Evolutionary conservation across 2,797 vertebrate genomes (phyloP).

Genomic region (Hyperoplus lanceolatus): DNA sequence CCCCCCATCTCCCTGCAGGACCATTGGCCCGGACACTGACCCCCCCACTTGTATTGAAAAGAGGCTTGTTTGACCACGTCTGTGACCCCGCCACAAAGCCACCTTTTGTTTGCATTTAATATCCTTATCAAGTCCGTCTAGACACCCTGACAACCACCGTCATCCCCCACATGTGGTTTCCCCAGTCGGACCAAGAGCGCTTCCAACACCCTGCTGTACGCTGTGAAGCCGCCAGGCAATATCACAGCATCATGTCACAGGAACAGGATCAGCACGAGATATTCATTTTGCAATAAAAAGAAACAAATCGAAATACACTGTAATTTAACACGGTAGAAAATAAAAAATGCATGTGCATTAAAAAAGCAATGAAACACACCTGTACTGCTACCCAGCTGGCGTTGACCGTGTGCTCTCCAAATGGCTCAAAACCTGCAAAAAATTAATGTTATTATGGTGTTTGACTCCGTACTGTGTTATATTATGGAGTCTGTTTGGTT

Average conservation of each 20-base stretch:
- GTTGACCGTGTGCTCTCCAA: constrained; percentile 94
- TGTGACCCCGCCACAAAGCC: constrained; percentile 87
- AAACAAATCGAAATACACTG: no score
- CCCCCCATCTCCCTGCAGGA: constrained; percentile 60
- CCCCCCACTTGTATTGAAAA: constrained; percentile 77
- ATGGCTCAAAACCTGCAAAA: constrained; percentile 94
- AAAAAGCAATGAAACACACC: constrained; percentile 80
- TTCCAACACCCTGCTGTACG: constrained; percentile 4
- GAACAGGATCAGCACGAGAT: background rate
- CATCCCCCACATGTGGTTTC: constrained; percentile 60
- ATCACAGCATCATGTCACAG: constrained; percentile 19
- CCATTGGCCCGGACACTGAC: constrained; percentile 70
- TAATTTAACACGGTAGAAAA: background rate
- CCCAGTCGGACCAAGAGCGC: constrained; percentile 31
- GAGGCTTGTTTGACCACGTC: constrained; percentile 82
- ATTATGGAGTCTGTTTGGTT: background rate
- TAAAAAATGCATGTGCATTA: background rate
- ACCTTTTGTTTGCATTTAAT: constrained; percentile 90
- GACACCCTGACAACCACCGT: constrained; percentile 88
- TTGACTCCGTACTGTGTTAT: background rate
- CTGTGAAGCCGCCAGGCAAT: constrained; percentile 13
- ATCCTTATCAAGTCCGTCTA: constrained; percentile 94
- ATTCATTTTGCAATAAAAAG: background rate
- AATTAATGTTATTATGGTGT: constrained; percentile 9
- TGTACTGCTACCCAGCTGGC: constrained; percentile 98